Evolutionary conservation across 2,888 invertebrate species (phyloP).

Genomic region (Drosophila stalkeri): DNA sequence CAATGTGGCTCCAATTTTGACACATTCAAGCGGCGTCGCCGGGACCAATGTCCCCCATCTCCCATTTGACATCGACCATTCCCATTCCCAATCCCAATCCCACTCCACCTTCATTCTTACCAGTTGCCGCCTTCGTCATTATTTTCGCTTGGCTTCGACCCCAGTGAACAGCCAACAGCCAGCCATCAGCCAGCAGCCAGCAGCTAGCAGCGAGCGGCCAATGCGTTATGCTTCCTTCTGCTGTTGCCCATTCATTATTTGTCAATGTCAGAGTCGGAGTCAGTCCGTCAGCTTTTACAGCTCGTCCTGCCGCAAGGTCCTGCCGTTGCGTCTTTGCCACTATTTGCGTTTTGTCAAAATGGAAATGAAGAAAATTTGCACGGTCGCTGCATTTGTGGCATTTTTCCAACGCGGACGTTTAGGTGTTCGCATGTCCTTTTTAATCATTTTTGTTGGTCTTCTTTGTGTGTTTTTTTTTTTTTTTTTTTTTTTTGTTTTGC

Average conservation of each 20-base stretch:
- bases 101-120: conserved; percentile 5
- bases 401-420: conserved; percentile 77
- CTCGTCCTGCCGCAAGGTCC: conserved; percentile 17
- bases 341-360: conserved; percentile 83
- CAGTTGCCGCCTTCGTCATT: conserved; percentile 48
- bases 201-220: conserved; percentile 21
- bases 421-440: conserved; percentile 82
- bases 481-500: conserved; percentile 52
- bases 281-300: conserved; percentile 78
- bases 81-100: neutral
- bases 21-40: conserved; percentile 81
- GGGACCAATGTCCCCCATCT: conserved; percentile 30
- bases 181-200: neutral
- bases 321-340: conserved; percentile 39
- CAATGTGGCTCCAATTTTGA: conserved; percentile 85
- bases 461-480: conserved; percentile 7
- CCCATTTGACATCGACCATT: neutral
- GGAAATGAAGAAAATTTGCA: conserved; percentile 83
- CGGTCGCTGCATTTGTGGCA: conserved; percentile 82
- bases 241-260: conserved; percentile 81
- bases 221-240: conserved; percentile 63
- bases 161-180: neutral
- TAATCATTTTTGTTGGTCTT: conserved; percentile 65
- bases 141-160: conserved; percentile 40
- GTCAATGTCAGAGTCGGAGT: conserved; percentile 82